These are phyloP conservation scores for Diaphora mendica DNA, from an alignment of 2,888 invertebrate species.

Conservation along the genomic window DNA sequence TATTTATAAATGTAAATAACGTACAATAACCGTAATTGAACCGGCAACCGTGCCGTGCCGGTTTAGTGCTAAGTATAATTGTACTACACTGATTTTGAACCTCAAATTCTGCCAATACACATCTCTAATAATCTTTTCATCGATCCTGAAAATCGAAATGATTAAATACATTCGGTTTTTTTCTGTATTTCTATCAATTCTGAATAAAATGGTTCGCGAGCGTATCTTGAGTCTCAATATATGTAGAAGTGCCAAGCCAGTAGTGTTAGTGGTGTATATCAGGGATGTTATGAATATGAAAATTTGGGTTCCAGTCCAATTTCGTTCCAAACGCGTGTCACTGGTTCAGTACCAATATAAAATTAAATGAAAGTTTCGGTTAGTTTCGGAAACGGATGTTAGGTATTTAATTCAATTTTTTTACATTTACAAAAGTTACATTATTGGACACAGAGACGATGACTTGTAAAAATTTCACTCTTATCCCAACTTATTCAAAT, in stretches of 20 bases:
- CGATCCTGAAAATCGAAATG: background rate
- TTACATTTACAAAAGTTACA: no score
- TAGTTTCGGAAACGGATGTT: no score
- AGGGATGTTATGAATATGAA: background rate
- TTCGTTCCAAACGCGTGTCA: no score
- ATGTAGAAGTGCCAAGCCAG: slow-evolving; percentile 65
- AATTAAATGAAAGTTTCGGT: no score
- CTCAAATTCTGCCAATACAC: background rate
- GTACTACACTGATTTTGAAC: background rate
- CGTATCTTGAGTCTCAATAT: slow-evolving; percentile 51
- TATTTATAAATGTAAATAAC: background rate
- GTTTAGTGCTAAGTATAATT: background rate
- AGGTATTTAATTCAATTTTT: no score
- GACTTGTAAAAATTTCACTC: no score
- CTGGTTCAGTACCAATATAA: no score
- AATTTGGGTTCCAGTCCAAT: background rate
- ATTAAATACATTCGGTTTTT: background rate
- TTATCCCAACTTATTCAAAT: no score
- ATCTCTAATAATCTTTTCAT: background rate
- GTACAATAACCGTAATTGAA: background rate
- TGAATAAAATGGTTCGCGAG: slow-evolving; percentile 22
- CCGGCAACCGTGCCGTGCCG: background rate
- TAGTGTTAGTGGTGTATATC: slow-evolving; percentile 40
- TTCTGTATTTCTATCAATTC: background rate
- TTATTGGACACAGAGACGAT: no score